These are phyloP conservation scores for Notamacropus eugenii DNA, from an alignment of 2,797 vertebrate genomes.

Conservation along the genomic window DNA sequence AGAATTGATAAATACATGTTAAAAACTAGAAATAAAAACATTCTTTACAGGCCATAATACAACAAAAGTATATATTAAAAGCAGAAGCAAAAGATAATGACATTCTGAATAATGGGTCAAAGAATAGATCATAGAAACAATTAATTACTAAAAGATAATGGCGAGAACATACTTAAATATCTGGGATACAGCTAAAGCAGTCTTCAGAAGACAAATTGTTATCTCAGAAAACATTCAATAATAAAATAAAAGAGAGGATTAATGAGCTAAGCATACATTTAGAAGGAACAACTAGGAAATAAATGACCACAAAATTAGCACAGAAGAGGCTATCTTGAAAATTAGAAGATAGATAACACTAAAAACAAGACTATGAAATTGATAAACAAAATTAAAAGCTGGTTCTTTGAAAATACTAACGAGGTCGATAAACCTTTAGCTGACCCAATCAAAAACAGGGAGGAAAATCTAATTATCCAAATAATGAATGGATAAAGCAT, in stretches of 20 bases:
- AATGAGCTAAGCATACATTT: not conserved
- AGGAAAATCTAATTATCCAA: not conserved
- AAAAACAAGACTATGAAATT: not conserved
- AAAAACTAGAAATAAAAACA: not conserved
- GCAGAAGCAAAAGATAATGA: not conserved
- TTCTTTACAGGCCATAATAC: not conserved
- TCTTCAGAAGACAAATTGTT: not conserved
- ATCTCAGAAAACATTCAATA: not conserved
- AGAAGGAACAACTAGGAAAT: not conserved
- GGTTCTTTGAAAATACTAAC: not conserved
- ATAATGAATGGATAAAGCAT: not conserved
- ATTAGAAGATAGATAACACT: not conserved
- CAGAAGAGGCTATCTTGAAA: not conserved
- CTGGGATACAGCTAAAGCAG: not conserved
- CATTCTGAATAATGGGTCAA: not conserved
- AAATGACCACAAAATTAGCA: not conserved
- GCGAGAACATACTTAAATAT: not conserved
- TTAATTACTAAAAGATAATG: not conserved
- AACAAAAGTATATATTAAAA: not conserved
- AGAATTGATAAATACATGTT: not conserved
- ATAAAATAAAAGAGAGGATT: not conserved
- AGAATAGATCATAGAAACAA: not conserved
- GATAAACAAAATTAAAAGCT: slow-evolving; percentile 1
- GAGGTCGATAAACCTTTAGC: not conserved
- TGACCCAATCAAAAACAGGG: not conserved